Evolutionary conservation across 2,888 invertebrate genomes (phyloP).

Genomic region (Yponomeuta plumbellus): DNA sequence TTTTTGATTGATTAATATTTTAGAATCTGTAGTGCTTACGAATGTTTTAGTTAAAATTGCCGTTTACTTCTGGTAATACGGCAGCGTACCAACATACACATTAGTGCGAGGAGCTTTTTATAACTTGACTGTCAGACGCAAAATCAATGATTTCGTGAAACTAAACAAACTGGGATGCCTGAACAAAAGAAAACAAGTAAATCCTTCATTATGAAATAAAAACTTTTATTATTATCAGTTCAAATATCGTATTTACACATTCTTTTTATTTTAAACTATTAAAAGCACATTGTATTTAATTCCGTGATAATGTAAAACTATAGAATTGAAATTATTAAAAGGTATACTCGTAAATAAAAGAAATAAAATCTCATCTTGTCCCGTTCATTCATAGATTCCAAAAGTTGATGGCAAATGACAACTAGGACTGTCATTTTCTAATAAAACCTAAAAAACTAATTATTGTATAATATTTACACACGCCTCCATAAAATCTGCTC

Average conservation of each 20-base stretch:
- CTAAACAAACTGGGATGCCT: neutral
- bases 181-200: conserved; percentile 10
- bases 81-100: too few relatives aligned
- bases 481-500: neutral
- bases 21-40: too few relatives aligned
- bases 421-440: conserved; percentile 47
- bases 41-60: too few relatives aligned
- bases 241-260: conserved; percentile 78
- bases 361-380: conserved; percentile 49
- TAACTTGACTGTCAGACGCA: too few relatives aligned
- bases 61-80: too few relatives aligned
- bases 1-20: too few relatives aligned
- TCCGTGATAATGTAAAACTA: conserved; percentile 37
- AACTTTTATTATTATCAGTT: conserved; percentile 77
- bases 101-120: too few relatives aligned
- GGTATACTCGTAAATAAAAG: conserved; percentile 34
- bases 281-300: conserved; percentile 61
- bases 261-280: conserved; percentile 70
- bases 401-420: conserved; percentile 54
- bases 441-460: conserved; percentile 35
- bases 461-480: conserved; percentile 30
- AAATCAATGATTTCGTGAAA: too few relatives aligned
- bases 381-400: conserved; percentile 36
- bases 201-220: conserved; percentile 68
- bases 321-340: conserved; percentile 40